Conservation (phyloP, 2,888 invertebrate genomes). For the Caradrina clavipalpis region DNA sequence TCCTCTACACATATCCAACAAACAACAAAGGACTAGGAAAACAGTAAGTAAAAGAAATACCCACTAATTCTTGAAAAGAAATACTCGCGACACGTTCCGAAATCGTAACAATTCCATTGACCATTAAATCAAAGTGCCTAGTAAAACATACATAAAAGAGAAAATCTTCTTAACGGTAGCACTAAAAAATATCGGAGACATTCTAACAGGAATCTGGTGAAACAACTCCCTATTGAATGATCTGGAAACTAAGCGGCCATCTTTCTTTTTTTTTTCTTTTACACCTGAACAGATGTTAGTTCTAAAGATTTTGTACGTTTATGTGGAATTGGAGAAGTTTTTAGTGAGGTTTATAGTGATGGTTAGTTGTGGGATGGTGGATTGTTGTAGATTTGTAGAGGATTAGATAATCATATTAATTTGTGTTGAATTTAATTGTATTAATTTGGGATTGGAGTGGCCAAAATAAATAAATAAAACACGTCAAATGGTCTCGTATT, state of each 20-base stretch:
- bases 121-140: conserved; percentile 58
- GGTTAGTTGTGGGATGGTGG: too few species aligned
- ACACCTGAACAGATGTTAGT: conserved; percentile 1
- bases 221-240: conserved; percentile 17
- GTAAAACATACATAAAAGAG: conserved; percentile 61
- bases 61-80: conserved; percentile 4
- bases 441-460: too few species aligned
- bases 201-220: conserved; percentile 28
- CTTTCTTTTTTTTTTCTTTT: conserved; percentile 18
- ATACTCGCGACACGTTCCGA: conserved; percentile 41
- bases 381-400: too few species aligned
- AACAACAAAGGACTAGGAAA: neutral
- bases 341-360: too few species aligned
- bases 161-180: conserved; percentile 43
- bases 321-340: neutral
- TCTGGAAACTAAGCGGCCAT: conserved; percentile 9
- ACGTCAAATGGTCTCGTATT: too few species aligned
- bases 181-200: conserved; percentile 53
- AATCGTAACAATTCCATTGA: conserved; percentile 52
- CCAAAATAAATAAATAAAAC: too few species aligned
- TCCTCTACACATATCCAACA: too few species aligned
- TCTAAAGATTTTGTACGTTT: neutral
- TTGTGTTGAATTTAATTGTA: too few species aligned
- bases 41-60: neutral
- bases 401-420: too few species aligned